Evolutionary conservation across 2,113 vertebrate genomes (phyloP), one percentile per base, ranked within the genome.

Genomic region (Entomyzon cyanotis): DNA sequence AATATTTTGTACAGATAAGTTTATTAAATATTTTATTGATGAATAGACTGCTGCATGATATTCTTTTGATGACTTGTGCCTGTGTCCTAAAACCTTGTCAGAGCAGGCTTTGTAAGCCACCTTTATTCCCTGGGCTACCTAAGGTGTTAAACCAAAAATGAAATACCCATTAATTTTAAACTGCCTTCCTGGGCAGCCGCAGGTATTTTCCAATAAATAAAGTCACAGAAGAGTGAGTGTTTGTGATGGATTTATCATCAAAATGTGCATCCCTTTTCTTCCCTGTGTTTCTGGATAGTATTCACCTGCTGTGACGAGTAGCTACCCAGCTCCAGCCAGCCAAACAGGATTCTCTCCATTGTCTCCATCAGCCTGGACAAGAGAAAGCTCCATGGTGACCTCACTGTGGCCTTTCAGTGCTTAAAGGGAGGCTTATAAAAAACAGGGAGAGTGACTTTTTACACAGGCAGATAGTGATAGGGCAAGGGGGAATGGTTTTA

Each of bases 11-110:
- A 98, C 98, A 98, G 98, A 98, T 98, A 97, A 98, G 94, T 94
- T 97, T 97, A 98, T 98, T 98, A 98, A 98, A 98, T 98, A 98
- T 98, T 98, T 98, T 98, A 98, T 98, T 96, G 98, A 95, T 94
- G 97, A 69, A 81, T 33, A 53, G 52, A 77, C 44, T 50, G 80
- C 55, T 44, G 31, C 24, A 37, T 47, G 55, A 42, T 78, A 95
- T 77, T 94, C 35, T 88, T 95, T 67, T 63, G 41, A 77, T 46
- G 50, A 58, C 41, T 81, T 62, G 52, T 84, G 22, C 27, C 37
- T 47, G 9, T 71, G 47, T 83, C 55, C 33, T 4, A 3, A 81
- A 90, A 39, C 20, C 68, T 20, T 21, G 50, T 41, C 53, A 76
- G n/a, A 92, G 73, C 39, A 53, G 18, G 50, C n/a, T 89, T 52